These are phyloP conservation scores for Chinchilla lanigera DNA, from an alignment of 2,113 vertebrate genomes.

Conservation along the genomic window DNA sequence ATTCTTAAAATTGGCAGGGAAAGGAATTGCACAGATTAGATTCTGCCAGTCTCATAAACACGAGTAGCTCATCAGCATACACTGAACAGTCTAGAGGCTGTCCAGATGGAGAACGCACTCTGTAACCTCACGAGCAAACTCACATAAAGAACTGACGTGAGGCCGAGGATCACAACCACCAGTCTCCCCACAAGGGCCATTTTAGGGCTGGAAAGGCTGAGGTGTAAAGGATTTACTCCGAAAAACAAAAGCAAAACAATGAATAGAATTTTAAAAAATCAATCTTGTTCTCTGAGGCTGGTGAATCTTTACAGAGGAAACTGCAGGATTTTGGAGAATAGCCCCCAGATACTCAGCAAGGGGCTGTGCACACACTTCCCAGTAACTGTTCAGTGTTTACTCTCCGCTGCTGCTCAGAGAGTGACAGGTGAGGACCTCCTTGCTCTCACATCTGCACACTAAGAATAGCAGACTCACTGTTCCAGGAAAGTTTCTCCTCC, in stretches of 20 bases:
- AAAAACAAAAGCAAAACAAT: not conserved
- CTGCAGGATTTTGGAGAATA: not conserved
- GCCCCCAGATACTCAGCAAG: not conserved
- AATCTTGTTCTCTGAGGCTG: not conserved
- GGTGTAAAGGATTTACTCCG: not conserved
- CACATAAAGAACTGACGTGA: not conserved
- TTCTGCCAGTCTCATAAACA: slow-evolving; percentile 62
- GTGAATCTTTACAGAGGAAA: not conserved
- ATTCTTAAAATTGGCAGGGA: slow-evolving; percentile 54
- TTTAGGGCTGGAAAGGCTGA: not conserved
- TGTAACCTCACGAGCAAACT: slow-evolving; percentile 14
- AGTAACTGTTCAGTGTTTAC: not conserved
- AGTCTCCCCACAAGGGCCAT: slow-evolving; percentile 23
- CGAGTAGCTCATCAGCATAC: slow-evolving; percentile 68
- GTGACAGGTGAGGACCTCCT: not conserved
- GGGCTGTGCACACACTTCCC: not conserved
- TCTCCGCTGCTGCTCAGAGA: not conserved
- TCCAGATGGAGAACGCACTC: slow-evolving; percentile 66
- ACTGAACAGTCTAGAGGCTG: slow-evolving; percentile 60
- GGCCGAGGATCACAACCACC: not conserved
- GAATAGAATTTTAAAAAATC: not conserved
- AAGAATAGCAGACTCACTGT: not conserved
- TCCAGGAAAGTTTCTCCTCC: not conserved
- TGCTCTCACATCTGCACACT: not conserved
- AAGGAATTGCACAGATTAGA: slow-evolving; percentile 69